Evolutionary conservation across 2,113 vertebrate species (phyloP).

Genomic region (Oxyruncus cristatus): DNA sequence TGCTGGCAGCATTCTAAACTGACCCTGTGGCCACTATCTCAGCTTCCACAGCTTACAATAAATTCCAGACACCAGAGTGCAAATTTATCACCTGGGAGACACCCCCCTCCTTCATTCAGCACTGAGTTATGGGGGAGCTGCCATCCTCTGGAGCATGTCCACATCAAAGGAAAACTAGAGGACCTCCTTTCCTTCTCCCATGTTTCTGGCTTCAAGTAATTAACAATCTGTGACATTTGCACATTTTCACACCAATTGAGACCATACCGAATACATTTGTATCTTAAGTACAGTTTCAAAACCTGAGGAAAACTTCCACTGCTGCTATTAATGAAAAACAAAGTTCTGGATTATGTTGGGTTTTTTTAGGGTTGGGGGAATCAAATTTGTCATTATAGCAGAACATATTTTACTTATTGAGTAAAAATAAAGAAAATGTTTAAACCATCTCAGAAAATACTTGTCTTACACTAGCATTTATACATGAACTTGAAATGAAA

Average conservation of each 20-base stretch:
- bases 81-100: slow-evolving; percentile 32
- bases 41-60: background rate
- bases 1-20: slow-evolving; percentile 8
- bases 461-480: background rate
- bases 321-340: background rate
- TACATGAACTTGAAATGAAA: background rate
- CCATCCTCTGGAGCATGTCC: background rate
- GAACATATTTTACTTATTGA: background rate
- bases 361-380: background rate
- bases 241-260: slow-evolving; percentile 13
- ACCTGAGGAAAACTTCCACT: background rate
- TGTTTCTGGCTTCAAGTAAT: background rate
- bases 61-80: background rate
- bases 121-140: background rate
- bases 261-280: background rate
- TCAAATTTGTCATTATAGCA: background rate
- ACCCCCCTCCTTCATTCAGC: background rate
- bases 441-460: background rate
- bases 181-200: background rate
- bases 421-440: background rate
- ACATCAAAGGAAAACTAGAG: background rate
- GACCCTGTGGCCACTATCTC: background rate
- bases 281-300: background rate
- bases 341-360: background rate
- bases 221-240: slow-evolving; percentile 11